Conservation (phyloP, 2,797 vertebrate genomes). For the Apodemus agrarius region DNA sequence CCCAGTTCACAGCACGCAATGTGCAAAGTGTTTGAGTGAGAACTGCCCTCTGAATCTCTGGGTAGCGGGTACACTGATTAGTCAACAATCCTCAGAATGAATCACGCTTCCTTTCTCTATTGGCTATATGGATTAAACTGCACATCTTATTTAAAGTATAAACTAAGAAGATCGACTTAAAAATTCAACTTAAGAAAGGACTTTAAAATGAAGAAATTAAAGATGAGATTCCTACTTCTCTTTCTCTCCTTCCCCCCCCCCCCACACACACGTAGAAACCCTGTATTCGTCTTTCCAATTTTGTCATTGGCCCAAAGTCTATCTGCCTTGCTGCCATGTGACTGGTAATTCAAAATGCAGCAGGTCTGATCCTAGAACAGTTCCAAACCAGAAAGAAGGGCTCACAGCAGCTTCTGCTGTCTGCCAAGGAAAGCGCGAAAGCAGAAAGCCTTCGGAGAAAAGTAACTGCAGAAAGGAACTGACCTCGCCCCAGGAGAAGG, state of each 20-base stretch:
- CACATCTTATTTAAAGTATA: not conserved
- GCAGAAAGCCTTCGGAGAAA: not conserved
- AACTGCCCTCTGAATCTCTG: not conserved
- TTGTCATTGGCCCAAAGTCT: not conserved
- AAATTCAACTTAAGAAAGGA: not conserved
- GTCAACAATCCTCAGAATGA: not conserved
- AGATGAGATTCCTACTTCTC: not conserved
- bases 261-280: not conserved
- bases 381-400: not conserved
- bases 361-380: not conserved
- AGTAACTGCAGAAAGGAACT: not conserved
- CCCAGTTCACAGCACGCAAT: not conserved
- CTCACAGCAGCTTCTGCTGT: conserved; percentile 6
- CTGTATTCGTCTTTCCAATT: not conserved
- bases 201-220: not conserved
- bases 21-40: not conserved
- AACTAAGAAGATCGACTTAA: not conserved
- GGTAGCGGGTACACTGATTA: not conserved
- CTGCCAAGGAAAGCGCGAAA: not conserved
- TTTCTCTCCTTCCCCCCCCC: not conserved
- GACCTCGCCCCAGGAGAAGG: not conserved
- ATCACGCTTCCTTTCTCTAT: conserved; percentile 11
- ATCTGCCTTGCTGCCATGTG: conserved; percentile 43
- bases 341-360: conserved; percentile 44
- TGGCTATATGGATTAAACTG: not conserved